These are phyloP conservation scores for Pogonus chalceus DNA, from an alignment of 1,140 invertebrate species.

Conservation along the genomic window DNA sequence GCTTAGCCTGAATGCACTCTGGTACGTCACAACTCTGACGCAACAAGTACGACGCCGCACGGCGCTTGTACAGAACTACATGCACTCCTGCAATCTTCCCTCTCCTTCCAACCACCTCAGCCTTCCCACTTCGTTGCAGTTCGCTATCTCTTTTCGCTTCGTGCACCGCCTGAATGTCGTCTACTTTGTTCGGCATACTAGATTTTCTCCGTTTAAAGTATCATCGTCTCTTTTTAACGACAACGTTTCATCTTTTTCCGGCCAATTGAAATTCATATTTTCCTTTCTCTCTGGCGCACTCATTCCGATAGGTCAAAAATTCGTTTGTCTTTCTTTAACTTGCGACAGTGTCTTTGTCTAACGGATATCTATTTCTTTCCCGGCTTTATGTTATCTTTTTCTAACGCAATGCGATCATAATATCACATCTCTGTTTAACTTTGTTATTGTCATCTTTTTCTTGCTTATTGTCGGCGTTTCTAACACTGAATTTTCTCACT, in stretches of 20 bases:
- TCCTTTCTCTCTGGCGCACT: slow-evolving; percentile 5
- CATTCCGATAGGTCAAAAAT: slow-evolving; percentile 7
- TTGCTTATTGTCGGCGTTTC: slow-evolving; percentile 8
- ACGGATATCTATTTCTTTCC: slow-evolving; percentile 6
- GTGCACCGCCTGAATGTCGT: slow-evolving; percentile 12
- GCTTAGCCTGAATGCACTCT: slow-evolving; percentile 16
- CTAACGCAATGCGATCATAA: background rate
- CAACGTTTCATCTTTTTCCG: slow-evolving; percentile 7
- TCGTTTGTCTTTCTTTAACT: slow-evolving; percentile 3
- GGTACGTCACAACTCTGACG: slow-evolving; percentile 34
- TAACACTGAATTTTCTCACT: slow-evolving; percentile 24
- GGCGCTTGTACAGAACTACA: slow-evolving; percentile 29
- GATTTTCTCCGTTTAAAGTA: slow-evolving; percentile 7
- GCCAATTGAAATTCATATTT: slow-evolving; percentile 7
- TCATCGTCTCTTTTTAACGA: slow-evolving; percentile 6
- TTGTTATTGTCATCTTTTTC: slow-evolving; percentile 11
- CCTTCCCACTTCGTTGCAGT: slow-evolving; percentile 1
- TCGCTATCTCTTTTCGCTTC: background rate
- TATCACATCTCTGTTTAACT: background rate
- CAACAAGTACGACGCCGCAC: slow-evolving; percentile 37
- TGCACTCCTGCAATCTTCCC: slow-evolving; percentile 6
- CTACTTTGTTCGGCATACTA: slow-evolving; percentile 13
- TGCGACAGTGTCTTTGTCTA: slow-evolving; percentile 2
- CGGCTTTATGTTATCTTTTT: background rate
- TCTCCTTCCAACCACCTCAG: slow-evolving; percentile 1